Conservation (phyloP, 2,113 vertebrate genomes). For the Clarias batrachus region DNA sequence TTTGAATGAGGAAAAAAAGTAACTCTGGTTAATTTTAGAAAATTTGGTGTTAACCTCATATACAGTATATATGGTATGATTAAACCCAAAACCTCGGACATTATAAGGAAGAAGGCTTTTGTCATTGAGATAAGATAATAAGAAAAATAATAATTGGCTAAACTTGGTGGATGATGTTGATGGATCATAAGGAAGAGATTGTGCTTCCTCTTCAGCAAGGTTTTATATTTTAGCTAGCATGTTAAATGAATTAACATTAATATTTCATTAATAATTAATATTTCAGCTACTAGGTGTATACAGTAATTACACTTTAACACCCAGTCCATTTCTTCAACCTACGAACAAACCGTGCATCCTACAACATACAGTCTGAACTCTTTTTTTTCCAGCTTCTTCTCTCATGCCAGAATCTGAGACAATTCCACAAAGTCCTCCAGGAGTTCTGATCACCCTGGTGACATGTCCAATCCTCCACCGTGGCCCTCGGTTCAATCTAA, state of each 20-base stretch:
- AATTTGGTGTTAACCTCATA: neutral
- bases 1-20: neutral
- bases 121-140: neutral
- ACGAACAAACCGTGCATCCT: neutral
- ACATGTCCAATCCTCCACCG: conserved; percentile 61
- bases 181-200: neutral
- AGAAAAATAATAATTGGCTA: neutral
- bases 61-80: neutral
- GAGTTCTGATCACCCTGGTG: conserved; percentile 62
- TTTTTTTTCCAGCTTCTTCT: neutral
- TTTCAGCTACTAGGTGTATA: neutral
- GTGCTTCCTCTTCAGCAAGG: neutral
- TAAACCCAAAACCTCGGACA: neutral
- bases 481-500: conserved; percentile 74
- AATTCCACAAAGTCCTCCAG: conserved; percentile 23
- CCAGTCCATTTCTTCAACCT: neutral
- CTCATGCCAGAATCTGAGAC: neutral
- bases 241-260: neutral
- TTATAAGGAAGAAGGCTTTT: neutral
- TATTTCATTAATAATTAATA: no score
- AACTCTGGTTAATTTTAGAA: neutral
- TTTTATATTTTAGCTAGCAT: neutral
- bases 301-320: neutral
- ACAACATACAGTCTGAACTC: neutral
- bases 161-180: no score